phyloP scores from a whole-genome alignment of 2,113 vertebrate species.

The Ginglymostoma cirratum region DNA sequence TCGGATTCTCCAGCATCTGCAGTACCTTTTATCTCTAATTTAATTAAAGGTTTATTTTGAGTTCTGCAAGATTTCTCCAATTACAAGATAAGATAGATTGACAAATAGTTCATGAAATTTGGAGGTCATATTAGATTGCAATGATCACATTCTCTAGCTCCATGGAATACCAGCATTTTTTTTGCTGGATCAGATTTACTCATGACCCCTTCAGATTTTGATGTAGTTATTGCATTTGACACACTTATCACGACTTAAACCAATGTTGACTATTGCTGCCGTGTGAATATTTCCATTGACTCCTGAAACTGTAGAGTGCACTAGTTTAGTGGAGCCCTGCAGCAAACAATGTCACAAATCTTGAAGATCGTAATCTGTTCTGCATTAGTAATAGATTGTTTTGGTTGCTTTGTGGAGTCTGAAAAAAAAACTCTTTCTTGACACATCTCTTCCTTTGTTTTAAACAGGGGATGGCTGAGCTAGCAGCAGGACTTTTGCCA shows the following conservation, averaged over 20 bases:
- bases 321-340: neutral
- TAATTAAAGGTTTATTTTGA: neutral
- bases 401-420: neutral
- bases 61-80: neutral
- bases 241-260: neutral
- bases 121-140: neutral
- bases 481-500: neutral
- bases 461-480: neutral
- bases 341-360: neutral
- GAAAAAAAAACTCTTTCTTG: neutral
- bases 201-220: neutral
- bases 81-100: neutral
- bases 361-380: neutral
- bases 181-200: neutral
- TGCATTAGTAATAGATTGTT: constrained; percentile 1
- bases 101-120: neutral
- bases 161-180: neutral
- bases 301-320: neutral
- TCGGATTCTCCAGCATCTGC: too few relatives aligned
- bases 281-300: neutral
- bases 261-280: neutral
- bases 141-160: neutral
- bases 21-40: too few relatives aligned
- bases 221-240: neutral
- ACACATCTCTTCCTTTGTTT: neutral